A percentile compares a stretch with the other conserved stretches of the same genome.
Evolutionary conservation across 2,888 invertebrate genomes (phyloP).

Genomic region (Drosophila picticornis): DNA sequence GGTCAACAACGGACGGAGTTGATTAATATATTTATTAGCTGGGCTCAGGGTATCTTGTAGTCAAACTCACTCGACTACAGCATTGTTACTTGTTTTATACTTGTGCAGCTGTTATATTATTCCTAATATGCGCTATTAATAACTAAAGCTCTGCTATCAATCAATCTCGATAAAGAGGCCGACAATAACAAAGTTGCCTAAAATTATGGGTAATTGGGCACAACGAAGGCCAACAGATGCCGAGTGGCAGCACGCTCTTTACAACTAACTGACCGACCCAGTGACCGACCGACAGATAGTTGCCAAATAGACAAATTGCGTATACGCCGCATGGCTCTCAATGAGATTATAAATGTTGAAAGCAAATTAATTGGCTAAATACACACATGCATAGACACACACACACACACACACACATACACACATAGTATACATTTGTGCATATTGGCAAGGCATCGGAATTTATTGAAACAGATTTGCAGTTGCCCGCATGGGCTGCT

Average conservation of each 20-base stretch:
- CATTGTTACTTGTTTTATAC: not conserved
- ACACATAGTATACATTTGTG: not conserved
- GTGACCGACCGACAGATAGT: slow-evolving; percentile 1
- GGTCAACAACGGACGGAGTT: not conserved
- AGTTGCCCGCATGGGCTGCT: slow-evolving; percentile 6
- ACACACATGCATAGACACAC: not conserved
- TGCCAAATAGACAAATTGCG: slow-evolving; percentile 26
- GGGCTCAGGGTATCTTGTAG: not conserved
- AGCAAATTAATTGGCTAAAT: slow-evolving; percentile 18
- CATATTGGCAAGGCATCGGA: slow-evolving; percentile 6
- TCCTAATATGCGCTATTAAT: not conserved
- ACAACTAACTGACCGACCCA: not conserved
- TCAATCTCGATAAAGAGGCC: not conserved
- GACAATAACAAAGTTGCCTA: slow-evolving; percentile 1
- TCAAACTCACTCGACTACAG: not conserved
- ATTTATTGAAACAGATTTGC: slow-evolving; percentile 17
- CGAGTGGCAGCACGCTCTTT: not conserved
- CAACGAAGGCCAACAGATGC: slow-evolving; percentile 10
- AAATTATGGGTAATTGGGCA: slow-evolving; percentile 29
- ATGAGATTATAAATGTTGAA: slow-evolving; percentile 4
- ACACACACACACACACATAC: not conserved
- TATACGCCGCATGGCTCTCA: slow-evolving; percentile 16
- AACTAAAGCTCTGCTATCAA: slow-evolving; percentile 1
- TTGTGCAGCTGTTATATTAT: not conserved
- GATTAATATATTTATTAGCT: not conserved